Evolutionary conservation across 1,140 invertebrate genomes (phyloP).

Genomic region (Bicyclus anynana): DNA sequence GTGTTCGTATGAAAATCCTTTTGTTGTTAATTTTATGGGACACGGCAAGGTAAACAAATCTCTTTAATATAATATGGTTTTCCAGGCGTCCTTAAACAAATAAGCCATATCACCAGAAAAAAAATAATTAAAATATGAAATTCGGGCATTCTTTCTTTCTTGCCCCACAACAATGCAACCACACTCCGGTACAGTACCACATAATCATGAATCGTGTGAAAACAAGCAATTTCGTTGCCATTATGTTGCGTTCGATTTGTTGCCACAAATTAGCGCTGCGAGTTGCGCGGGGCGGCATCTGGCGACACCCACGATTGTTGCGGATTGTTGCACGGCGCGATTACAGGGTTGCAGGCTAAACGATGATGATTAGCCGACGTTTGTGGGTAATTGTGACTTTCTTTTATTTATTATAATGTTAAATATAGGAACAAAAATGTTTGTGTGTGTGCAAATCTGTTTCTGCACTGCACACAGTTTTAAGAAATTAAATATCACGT

Average conservation of each 20-base stretch:
- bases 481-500: too few species aligned
- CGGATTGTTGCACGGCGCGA: neutral
- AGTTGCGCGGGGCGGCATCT: neutral
- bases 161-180: slow-evolving; percentile 29
- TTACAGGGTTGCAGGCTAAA: neutral
- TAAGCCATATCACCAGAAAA: too few species aligned
- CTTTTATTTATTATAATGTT: too few species aligned
- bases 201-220: slow-evolving; percentile 53
- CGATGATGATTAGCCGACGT: neutral
- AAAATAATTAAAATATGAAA: too few species aligned
- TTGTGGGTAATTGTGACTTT: neutral
- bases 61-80: too few species aligned
- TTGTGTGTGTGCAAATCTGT: too few species aligned
- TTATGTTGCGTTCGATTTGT: slow-evolving; percentile 32
- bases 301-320: neutral
- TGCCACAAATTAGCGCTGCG: slow-evolving; percentile 28
- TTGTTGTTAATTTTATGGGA: too few species aligned
- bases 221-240: slow-evolving; percentile 52
- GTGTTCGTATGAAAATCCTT: too few species aligned
- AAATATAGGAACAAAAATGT: too few species aligned
- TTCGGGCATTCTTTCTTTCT: neutral
- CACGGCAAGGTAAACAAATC: too few species aligned
- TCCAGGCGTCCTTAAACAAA: too few species aligned
- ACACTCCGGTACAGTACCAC: slow-evolving; percentile 28
- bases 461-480: too few species aligned